Percentiles rank a stretch among this genome's conserved stretches.
Evolutionary conservation across 2,113 vertebrate genomes (phyloP).

Genomic region (Crotalus helleri): DNA sequence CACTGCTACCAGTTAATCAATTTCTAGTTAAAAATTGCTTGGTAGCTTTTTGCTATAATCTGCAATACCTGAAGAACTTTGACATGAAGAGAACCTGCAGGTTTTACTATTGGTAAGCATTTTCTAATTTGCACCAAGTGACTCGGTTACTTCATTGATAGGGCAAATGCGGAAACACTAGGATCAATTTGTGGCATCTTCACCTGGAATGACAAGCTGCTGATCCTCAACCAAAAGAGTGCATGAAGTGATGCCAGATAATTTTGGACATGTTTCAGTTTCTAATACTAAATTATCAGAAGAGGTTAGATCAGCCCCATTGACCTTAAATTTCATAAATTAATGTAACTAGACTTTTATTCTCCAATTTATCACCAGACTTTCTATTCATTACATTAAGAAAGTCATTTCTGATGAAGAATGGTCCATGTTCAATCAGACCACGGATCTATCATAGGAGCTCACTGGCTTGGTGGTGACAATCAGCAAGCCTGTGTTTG

Average conservation of each 20-base stretch:
- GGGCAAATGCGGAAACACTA: background rate
- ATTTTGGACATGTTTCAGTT: background rate
- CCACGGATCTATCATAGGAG: background rate
- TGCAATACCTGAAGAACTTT: background rate
- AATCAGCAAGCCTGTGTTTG: no score
- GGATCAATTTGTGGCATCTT: background rate
- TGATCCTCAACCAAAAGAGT: background rate
- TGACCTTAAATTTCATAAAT: background rate
- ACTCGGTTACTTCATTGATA: background rate
- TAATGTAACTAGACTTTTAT: background rate
- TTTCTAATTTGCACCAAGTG: background rate
- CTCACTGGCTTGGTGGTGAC: no score
- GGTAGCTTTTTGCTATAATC: background rate
- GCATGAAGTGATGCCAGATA: background rate
- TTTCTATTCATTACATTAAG: background rate
- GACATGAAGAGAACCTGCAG: background rate
- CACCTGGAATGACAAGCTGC: background rate
- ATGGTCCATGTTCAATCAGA: background rate
- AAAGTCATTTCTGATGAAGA: background rate
- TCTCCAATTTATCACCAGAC: background rate
- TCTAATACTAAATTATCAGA: background rate
- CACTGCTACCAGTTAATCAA: background rate
- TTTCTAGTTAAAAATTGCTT: background rate
- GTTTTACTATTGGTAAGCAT: background rate
- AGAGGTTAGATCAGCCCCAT: background rate